Base-by-base conservation (phyloP, 2,888 invertebrate genomes). In the Mesoligia furuncula region DNA sequence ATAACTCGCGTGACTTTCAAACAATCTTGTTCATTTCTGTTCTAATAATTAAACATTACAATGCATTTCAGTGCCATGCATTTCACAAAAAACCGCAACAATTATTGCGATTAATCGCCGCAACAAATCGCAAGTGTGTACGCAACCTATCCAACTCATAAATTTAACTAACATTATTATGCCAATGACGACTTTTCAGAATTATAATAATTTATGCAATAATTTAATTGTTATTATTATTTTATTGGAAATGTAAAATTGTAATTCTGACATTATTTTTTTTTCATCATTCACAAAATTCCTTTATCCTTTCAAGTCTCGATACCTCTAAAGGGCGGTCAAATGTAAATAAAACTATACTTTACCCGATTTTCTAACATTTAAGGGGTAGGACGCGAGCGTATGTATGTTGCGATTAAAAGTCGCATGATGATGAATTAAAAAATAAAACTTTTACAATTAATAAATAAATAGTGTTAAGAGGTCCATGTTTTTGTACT, bases 121-220 rank as follows among this genome's bases (percentile, higher is more conserved):
- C 74, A 74, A 83, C 73, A 48, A 84, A 73, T 77, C 85, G 81
- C 73, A 84, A 73, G 64, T 77, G 84, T 73, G 77, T 20, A 61
- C 75, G 48, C 39, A 78, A 65, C 85, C n/a, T 74, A 74, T 8
- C 68, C 73, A 79, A 73, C 71, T 71, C 54, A 61, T 54, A 48
- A 65, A 81, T 77, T 75, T 71, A 75, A 73, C 68, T 62, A 81
- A 79, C 59, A 77, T 67, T 87, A 88, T 89, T 89, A 88, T 88
- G 86, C 86, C 88, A 89, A 88, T 81, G 71, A 83, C 84, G 74
- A 66, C 51, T 73, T 59, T 78, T 79, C 61, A 76, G 31, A 81
- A 69, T 75, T 77, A 75, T 65, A 81, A 73, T 76, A 78, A 76
- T 85, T 80, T 57, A 80, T 70, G 65, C 24, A 83, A 79, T 81